Percentiles rank a stretch among this genome's conserved stretches.
phyloP scores from a whole-genome alignment of 2,113 vertebrate genomes.

The Hypanus sabinus region DNA sequence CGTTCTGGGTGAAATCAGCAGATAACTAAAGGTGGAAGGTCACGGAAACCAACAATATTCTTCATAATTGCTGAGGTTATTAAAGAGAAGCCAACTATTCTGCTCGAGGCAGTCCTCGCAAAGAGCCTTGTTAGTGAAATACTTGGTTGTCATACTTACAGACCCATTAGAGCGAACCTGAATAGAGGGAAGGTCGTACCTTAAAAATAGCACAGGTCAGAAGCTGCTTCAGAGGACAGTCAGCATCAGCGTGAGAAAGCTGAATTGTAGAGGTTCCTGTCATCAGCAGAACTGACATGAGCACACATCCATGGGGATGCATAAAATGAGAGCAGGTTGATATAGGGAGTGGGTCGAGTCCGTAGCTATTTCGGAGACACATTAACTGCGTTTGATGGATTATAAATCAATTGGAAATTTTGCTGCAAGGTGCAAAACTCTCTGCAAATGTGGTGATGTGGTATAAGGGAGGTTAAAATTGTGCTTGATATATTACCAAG shows the following conservation, averaged over 20 bases:
- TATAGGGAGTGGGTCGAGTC: not conserved
- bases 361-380: not conserved
- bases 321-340: not conserved
- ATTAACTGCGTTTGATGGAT: not conserved
- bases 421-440: not conserved
- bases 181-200: not conserved
- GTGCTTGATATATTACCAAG: not conserved
- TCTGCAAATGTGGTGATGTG: not conserved
- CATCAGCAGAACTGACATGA: not conserved
- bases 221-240: too few relatives aligned
- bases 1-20: not conserved
- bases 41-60: not conserved
- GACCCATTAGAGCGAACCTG: not conserved
- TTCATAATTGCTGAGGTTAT: not conserved
- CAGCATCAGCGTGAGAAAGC: not conserved
- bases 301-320: not conserved
- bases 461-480: not conserved
- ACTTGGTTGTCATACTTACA: not conserved
- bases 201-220: not conserved
- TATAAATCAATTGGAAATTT: not conserved
- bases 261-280: too few relatives aligned
- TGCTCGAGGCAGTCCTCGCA: not conserved
- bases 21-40: not conserved
- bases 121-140: not conserved
- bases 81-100: not conserved